phyloP scores from a whole-genome alignment of 2,888 invertebrate species.

The Latheticus oryzae region DNA sequence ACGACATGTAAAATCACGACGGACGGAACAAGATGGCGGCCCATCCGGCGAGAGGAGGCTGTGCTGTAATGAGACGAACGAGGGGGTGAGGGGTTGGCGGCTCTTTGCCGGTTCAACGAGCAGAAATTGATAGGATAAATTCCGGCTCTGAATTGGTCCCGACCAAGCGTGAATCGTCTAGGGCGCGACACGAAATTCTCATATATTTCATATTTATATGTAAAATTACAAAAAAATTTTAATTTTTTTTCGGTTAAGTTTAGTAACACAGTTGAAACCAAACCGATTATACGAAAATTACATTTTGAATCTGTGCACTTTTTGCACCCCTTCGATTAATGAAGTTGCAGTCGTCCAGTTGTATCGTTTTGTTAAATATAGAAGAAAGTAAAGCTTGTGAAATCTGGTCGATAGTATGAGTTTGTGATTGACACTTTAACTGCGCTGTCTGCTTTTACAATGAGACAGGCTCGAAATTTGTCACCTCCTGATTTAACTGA shows the following conservation, averaged over 20 bases:
- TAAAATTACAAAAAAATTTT: no score
- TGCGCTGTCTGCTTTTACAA: conserved; percentile 50
- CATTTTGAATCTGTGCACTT: conserved; percentile 50
- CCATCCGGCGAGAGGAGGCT: conserved; percentile 59
- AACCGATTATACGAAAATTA: conserved; percentile 47
- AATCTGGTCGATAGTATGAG: conserved; percentile 44
- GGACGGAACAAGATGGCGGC: conserved; percentile 63
- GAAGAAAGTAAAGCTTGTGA: conserved; percentile 33
- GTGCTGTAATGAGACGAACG: conserved; percentile 48
- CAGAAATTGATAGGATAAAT: conserved; percentile 75
- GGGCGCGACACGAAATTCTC: conserved; percentile 50
- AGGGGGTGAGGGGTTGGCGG: conserved; percentile 52
- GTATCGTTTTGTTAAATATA: conserved; percentile 12
- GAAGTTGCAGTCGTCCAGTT: conserved; percentile 48
- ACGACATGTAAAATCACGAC: conserved; percentile 64
- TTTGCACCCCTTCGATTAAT: conserved; percentile 50
- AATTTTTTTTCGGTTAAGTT: no score
- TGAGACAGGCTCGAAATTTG: conserved; percentile 55
- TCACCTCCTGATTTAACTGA: conserved; percentile 53
- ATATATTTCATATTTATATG: no score
- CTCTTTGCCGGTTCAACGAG: conserved; percentile 73
- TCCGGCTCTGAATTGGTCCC: conserved; percentile 73
- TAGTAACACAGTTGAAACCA: conserved; percentile 41
- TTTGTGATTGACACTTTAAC: conserved; percentile 59
- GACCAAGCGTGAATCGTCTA: conserved; percentile 68